Evolutionary conservation across 2,888 invertebrate species (phyloP), one percentile per base, ranked within the genome.

Genomic region (Agrilus biguttatus): DNA sequence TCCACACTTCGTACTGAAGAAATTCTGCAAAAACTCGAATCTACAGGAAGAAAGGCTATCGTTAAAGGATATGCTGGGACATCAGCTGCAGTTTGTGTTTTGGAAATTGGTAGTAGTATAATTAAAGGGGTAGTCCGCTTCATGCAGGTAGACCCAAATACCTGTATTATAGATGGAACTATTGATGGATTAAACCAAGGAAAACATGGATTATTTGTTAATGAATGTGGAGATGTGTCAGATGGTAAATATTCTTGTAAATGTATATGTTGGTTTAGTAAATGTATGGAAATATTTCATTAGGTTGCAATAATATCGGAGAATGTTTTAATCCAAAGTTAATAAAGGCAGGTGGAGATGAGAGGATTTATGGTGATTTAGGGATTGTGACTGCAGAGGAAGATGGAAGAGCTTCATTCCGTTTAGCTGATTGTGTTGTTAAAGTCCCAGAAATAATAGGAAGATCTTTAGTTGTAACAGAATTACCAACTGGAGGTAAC

Each of bases 91-190:
- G 91, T 90, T 1, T 86, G 88, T 0, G 80, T 88, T 55, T 73
- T 90, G 44, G 72, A 73, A 41, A 61, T 66, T 5, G 61, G 63
- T 10, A 17, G 17, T 37, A 14, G 45, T 39, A 47, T 51, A 28
- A 68, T 84, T 3, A 68, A 78, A 55, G 91, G 91, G 0, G 81
- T 92, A 13, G 73, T 90, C 6, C 65, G 91, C 44, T 83, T 92
- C 58, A 73, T 79, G 35, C 82, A 86, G 65, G 63, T 69, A 0
- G 57, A 65, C 48, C 67, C 72, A 13, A 62, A 72, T 36, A 68
- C 66, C 0, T 78, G 84, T 40, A 71, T 91, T 1, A 73, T 89
- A 3, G 92, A 92, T 58, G 91, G 91, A 1, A 83, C 84, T 2
- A 67, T 92, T 3, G 90, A 91, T 66, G 87, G 88, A 0, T 67